Percentiles rank a stretch among this genome's conserved stretches.
These are phyloP conservation scores for Chloroceryle amazona DNA, from an alignment of 2,797 vertebrate species.

Conservation along the genomic window DNA sequence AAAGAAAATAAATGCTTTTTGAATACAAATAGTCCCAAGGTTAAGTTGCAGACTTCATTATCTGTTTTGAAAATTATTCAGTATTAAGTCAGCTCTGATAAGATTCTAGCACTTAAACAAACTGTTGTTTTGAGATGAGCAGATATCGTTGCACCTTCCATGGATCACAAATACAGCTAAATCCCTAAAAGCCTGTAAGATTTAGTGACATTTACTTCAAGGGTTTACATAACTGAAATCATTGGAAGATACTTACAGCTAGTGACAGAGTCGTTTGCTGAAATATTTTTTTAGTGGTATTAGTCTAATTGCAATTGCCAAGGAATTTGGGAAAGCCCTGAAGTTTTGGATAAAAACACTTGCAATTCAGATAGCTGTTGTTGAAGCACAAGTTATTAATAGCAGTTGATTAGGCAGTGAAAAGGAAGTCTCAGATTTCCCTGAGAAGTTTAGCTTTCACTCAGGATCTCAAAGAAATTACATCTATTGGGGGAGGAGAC, in stretches of 20 bases:
- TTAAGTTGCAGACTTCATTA: neutral
- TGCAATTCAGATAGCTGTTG: neutral
- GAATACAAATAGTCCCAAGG: neutral
- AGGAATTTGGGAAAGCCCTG: neutral
- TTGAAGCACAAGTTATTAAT: neutral
- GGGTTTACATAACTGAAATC: neutral
- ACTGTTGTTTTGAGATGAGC: neutral
- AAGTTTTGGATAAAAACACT: neutral
- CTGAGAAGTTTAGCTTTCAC: neutral
- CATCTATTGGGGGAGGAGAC: neutral
- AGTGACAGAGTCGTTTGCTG: neutral
- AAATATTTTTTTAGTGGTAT: neutral
- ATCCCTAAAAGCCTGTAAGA: neutral
- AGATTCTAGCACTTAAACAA: neutral
- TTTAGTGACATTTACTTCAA: neutral
- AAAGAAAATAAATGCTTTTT: neutral
- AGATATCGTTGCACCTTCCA: neutral
- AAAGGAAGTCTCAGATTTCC: slow-evolving; percentile 48
- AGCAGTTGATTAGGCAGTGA: neutral
- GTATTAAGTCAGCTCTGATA: neutral
- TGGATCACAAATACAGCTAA: neutral
- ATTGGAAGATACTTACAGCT: neutral
- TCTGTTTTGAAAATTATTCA: neutral
- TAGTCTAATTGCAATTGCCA: neutral
- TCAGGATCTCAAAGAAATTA: neutral